These are phyloP conservation scores for Nesoenas mayeri DNA, from an alignment of 2,113 vertebrate species.

Conservation along the genomic window DNA sequence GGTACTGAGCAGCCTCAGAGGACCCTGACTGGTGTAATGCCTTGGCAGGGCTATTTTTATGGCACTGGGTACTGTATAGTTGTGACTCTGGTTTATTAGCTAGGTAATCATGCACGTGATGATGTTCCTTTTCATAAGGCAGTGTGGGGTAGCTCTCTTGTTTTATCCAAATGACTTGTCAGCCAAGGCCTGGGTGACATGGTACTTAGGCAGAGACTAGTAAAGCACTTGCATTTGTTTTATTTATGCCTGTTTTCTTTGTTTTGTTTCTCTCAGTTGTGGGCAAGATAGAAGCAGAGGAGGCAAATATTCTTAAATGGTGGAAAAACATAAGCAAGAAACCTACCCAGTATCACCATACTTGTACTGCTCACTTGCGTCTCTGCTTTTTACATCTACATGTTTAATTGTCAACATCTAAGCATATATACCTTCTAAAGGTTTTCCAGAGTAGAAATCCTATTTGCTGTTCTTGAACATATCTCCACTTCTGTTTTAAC, in stretches of 20 bases:
- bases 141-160: background rate
- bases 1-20: background rate
- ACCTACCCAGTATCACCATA: background rate
- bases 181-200: background rate
- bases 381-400: background rate
- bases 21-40: fast-evolving
- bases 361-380: background rate
- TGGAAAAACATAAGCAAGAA: background rate
- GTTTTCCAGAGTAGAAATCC: background rate
- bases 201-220: background rate
- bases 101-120: background rate
- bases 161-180: background rate
- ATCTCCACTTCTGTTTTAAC: background rate
- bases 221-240: background rate
- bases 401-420: background rate
- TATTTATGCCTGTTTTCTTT: background rate
- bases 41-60: background rate
- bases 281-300: background rate
- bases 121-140: background rate
- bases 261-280: background rate
- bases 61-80: background rate
- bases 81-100: background rate
- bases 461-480: background rate
- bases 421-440: background rate
- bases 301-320: background rate